Evolutionary conservation across 2,888 invertebrate species (phyloP), one percentile per base, ranked within the genome.

Genomic region (Tromatobia lineatoria): DNA sequence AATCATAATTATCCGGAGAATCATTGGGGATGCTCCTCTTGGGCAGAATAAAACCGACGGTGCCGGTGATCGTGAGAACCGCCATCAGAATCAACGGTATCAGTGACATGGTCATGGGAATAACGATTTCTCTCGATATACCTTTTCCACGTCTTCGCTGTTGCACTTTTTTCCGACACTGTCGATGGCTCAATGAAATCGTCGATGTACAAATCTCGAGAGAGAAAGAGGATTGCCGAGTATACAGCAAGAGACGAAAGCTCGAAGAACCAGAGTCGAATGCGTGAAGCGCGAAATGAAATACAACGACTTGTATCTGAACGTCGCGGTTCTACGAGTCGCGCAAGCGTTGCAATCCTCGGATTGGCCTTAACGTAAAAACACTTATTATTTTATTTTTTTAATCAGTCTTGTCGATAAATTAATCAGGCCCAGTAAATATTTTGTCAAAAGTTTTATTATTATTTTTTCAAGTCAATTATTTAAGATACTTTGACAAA

Each of bases 1-100:
- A 88, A 66, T 88, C 88, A 69, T 86, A 87, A 64, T 85, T 82
- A 74, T 84, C 87, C 15, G 86, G 83, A 23, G 77, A 66, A 77
- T 83, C 85, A 15, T 82, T 83, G 15, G 83, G 38, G n/a, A 80
- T 61, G 71, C 61, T 87, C 25, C 86, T 80, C 47, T 87, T 87
- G 0, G 83, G 81, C 11, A 85, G 67, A 38, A 87, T 82, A 42
- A 80, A 85, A 25, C 84, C 86, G 59, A 79, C 59, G 79, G 82
- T 74, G 25, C 77, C 80, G 29, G 83, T 82, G 50, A 80, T 73
- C 4, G 79, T 73, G 54, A 87, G 50, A 64, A 75, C 57, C 8
- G 80, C 86, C 87, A 86, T 83, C 54, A 85, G 54, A 52, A 87
- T 61, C 69, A 88, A 54, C 54, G 83, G 57, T 57, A 87, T 61